phyloP scores from a whole-genome alignment of 2,888 invertebrate species.

The Bunonema sp. region DNA sequence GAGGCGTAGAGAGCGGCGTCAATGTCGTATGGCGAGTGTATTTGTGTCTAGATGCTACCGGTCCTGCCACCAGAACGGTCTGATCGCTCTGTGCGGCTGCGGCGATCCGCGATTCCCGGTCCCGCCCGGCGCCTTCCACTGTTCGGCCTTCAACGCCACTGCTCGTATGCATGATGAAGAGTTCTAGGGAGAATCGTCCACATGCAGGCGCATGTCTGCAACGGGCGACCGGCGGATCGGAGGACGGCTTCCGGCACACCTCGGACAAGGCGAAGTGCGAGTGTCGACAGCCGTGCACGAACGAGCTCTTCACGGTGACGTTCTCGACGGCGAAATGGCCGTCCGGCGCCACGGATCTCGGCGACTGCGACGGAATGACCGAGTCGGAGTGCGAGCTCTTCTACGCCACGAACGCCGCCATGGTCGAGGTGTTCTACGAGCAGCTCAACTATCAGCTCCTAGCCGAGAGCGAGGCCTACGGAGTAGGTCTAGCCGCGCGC shows the following conservation, averaged over 20 bases:
- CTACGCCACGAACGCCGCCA: slow-evolving; percentile 22
- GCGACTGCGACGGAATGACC: slow-evolving; percentile 27
- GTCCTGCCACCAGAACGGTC: slow-evolving; percentile 22
- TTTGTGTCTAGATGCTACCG: slow-evolving; percentile 12
- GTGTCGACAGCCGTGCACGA: slow-evolving; percentile 20
- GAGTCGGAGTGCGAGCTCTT: slow-evolving; percentile 23
- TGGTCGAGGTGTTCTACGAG: slow-evolving; percentile 29
- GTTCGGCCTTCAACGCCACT: slow-evolving; percentile 23
- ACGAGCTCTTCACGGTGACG: slow-evolving; percentile 15
- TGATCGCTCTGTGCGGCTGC: slow-evolving; percentile 14
- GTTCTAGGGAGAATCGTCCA: neutral
- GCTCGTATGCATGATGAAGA: slow-evolving; percentile 12
- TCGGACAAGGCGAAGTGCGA: slow-evolving; percentile 18
- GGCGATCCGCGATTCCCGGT: slow-evolving; percentile 26
- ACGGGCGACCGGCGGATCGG: slow-evolving; percentile 16
- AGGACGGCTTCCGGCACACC: slow-evolving; percentile 24
- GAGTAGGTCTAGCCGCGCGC: slow-evolving; percentile 7
- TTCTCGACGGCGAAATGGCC: slow-evolving; percentile 27
- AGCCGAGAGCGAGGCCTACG: slow-evolving; percentile 24
- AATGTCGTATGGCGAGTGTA: neutral
- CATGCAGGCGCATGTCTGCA: slow-evolving; percentile 17
- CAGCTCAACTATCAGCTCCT: slow-evolving; percentile 25
- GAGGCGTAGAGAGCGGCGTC: too few species aligned
- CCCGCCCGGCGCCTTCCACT: slow-evolving; percentile 12
- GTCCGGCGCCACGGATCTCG: slow-evolving; percentile 25